These are phyloP conservation scores for Urocolius indicus DNA, from an alignment of 2,113 vertebrate genomes.

Conservation along the genomic window DNA sequence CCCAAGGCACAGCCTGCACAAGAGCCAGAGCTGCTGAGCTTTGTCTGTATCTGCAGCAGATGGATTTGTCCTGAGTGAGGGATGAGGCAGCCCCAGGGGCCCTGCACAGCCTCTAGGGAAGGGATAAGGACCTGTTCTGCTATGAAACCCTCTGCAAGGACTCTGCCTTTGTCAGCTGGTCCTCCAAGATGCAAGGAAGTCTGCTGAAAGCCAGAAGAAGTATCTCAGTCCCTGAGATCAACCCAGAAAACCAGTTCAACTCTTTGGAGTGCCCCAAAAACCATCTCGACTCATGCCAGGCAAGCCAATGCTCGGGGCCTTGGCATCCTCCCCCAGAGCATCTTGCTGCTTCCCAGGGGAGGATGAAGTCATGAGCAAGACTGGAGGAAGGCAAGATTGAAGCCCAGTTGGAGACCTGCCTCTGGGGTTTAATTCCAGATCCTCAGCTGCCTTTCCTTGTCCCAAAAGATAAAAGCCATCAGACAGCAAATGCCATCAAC, in stretches of 20 bases:
- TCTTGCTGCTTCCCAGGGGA: rapidly evolving
- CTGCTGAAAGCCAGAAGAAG: not conserved
- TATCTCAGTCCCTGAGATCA: not conserved
- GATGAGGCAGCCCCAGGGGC: not conserved
- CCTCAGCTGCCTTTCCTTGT: slow-evolving; percentile 20
- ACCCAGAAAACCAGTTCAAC: not conserved
- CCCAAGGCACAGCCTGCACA: not conserved
- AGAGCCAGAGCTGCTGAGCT: not conserved
- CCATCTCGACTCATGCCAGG: not conserved
- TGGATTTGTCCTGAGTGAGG: rapidly evolving
- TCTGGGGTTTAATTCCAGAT: slow-evolving; percentile 42
- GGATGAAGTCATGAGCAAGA: not conserved
- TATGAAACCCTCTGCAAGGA: not conserved
- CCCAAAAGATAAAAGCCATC: slow-evolving; percentile 60
- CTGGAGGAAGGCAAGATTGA: not conserved
- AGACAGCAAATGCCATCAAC: slow-evolving; percentile 30
- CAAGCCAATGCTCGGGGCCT: not conserved
- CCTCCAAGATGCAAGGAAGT: not conserved
- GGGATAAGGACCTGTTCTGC: not conserved
- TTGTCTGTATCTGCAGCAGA: rapidly evolving
- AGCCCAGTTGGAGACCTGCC: not conserved
- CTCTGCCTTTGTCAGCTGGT: not conserved
- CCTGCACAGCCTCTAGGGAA: not conserved
- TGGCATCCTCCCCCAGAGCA: not conserved
- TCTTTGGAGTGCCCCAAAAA: not conserved